Conservation (phyloP, 2,888 invertebrate genomes). For the Synanthedon andrenaeformis region DNA sequence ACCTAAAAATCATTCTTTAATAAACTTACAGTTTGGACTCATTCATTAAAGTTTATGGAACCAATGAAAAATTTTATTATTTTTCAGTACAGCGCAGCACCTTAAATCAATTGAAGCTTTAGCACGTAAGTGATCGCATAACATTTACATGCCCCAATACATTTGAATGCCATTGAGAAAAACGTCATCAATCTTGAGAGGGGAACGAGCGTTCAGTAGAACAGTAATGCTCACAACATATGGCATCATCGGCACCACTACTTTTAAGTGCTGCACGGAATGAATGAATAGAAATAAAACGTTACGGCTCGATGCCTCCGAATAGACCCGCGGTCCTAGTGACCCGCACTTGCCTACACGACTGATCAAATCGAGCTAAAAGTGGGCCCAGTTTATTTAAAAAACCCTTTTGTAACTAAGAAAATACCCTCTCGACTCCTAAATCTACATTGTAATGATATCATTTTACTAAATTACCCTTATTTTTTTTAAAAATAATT, state of each 20-base stretch:
- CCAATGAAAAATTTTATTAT: no score
- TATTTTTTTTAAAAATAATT: no score
- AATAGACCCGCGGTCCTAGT: constrained; percentile 33
- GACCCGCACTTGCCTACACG: constrained; percentile 50
- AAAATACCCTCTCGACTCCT: no score
- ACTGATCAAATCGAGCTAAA: constrained; percentile 41
- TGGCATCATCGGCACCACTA: constrained; percentile 30
- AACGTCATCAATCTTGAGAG: constrained; percentile 64
- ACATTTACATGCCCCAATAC: constrained; percentile 68
- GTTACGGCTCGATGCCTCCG: constrained; percentile 45
- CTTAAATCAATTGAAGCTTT: constrained; percentile 19
- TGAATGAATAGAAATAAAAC: constrained; percentile 8
- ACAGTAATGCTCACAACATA: constrained; percentile 61
- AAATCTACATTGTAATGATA: no score
- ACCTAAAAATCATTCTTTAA: no score
- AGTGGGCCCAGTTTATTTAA: constrained; percentile 22
- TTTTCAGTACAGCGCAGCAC: no score
- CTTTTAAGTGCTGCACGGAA: constrained; percentile 17
- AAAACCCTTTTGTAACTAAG: no score
- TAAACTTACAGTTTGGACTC: no score
- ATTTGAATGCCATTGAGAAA: constrained; percentile 48
- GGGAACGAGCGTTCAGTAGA: constrained; percentile 29
- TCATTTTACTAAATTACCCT: no score
- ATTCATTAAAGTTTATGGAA: no score
- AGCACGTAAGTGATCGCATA: constrained; percentile 58